Evolutionary conservation across 2,888 invertebrate genomes (phyloP), one percentile per base, ranked within the genome.

Genomic region (Orthosia incerta): DNA sequence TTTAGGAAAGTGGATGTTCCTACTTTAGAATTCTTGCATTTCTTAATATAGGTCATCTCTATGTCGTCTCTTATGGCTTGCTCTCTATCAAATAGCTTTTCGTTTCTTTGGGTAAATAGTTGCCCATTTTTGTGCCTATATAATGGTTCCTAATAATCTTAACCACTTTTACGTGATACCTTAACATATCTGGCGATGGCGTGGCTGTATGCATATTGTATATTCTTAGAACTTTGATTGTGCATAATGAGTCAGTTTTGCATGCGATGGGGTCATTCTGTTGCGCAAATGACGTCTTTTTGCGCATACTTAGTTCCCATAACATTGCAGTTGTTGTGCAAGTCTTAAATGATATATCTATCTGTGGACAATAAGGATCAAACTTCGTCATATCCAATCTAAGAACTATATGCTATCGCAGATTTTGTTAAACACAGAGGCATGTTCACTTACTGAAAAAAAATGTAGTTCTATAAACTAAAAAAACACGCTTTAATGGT

Each of bases 201-300:
- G 20, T 23, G 2, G 13, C 1, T 16, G 13, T 39, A n/a, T 23
- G 12, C 0, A 12, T 16, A 61, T 20, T 15, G 16, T 11, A 20
- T 4, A 56, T 45, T 26, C 45, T 48, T 13, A 50, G 16, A 20
- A 67, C 60, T 50, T 39, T 18, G 16, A 39, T 55, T 48, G 9
- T 55, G 55, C 31, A 39, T 68, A 64, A 60, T 68, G 26, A 56
- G 55, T 76, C 16, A n/a, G 51, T 31, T 46, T 51, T 51, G 1
- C 4, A 5, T 56, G 46, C 48, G 62, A 66, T 66, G 55, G 53
- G 39, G 67, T 55, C 48, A 46, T 55, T 62, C 0, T 31, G 26
- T 63, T 69, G 70, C 53, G 39, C 18, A 76, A 79, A 64, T 23
- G 7, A 56, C 55, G 18, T 39, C 26, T 61, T 76, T 79, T 81